phyloP scores from a whole-genome alignment of 2,797 vertebrate species.

The Apodemus agrarius region DNA sequence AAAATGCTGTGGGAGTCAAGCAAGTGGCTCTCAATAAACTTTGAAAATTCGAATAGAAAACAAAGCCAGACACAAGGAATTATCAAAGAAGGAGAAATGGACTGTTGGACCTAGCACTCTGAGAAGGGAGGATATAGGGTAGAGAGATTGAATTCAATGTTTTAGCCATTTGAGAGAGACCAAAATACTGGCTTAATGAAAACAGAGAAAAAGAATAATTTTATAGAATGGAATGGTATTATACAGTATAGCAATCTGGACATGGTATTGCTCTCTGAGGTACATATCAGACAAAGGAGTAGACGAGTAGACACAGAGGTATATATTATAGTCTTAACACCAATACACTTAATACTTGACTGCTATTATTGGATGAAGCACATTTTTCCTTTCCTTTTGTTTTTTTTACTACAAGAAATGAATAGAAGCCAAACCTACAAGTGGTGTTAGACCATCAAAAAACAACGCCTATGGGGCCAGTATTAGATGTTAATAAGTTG shows the following conservation, averaged over 20 bases:
- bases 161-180: constrained; percentile 33
- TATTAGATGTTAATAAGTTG: background rate
- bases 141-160: background rate
- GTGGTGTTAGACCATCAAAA: background rate
- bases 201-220: constrained; percentile 17
- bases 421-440: background rate
- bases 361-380: background rate
- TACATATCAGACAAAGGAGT: background rate
- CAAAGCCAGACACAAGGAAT: background rate
- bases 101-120: background rate
- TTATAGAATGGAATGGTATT: background rate
- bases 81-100: background rate
- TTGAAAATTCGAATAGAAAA: background rate
- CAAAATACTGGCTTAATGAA: background rate
- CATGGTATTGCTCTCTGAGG: background rate
- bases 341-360: constrained; percentile 1
- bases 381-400: background rate
- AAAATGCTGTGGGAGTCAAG: background rate
- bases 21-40: background rate
- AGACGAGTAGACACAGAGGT: background rate
- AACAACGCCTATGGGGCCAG: background rate
- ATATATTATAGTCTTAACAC: background rate
- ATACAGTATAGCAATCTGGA: background rate
- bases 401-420: constrained; percentile 18
- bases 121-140: constrained; percentile 4